Percentiles rank a stretch among this genome's conserved stretches.
Evolutionary conservation across 2,113 vertebrate species (phyloP).

Genomic region (Nycticorax nycticorax): DNA sequence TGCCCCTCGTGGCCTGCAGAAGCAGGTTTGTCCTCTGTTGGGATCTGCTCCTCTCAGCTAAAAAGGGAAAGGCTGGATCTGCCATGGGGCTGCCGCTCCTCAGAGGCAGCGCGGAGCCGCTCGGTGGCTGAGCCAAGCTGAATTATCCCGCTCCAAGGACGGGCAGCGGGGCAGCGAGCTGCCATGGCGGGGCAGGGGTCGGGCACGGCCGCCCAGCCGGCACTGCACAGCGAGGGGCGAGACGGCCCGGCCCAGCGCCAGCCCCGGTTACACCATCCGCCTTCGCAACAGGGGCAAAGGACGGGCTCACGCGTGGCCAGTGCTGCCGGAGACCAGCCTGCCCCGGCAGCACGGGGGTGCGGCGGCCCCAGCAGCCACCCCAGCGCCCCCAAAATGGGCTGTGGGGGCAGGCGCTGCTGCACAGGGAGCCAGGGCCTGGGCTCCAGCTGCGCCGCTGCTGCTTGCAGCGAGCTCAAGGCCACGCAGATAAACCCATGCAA

Average conservation of each 20-base stretch:
- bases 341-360: accelerated
- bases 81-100: background rate
- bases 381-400: accelerated
- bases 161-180: background rate
- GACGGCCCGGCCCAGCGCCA: background rate
- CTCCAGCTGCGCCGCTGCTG: background rate
- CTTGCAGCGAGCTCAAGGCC: background rate
- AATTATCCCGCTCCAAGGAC: background rate
- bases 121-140: accelerated
- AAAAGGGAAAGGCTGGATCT: background rate
- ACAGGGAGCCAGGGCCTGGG: accelerated
- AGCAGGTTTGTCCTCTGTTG: background rate
- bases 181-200: background rate
- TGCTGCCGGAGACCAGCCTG: no score
- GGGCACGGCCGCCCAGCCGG: no score
- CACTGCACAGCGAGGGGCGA: accelerated
- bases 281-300: background rate
- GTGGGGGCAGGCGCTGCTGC: background rate
- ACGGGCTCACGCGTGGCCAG: accelerated
- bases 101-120: accelerated
- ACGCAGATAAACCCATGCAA: accelerated
- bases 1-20: background rate
- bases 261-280: background rate
- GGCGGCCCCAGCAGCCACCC: background rate
- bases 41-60: background rate